phyloP scores from a whole-genome alignment of 2,888 invertebrate species.

The Chorisops tibialis region DNA sequence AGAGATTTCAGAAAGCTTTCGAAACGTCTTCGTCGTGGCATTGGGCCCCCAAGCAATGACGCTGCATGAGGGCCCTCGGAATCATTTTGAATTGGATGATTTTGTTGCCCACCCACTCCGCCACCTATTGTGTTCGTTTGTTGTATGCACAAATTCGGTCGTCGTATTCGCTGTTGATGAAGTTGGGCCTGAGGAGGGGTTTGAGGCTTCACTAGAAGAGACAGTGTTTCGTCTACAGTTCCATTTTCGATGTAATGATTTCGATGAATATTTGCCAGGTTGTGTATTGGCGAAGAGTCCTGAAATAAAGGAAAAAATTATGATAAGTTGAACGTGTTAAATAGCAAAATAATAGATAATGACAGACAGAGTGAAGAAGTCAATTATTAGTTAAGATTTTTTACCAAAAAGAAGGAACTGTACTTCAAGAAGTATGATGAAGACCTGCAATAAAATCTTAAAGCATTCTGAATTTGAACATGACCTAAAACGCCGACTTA shows the following conservation, averaged over 20 bases:
- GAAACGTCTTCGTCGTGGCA: conserved; percentile 49
- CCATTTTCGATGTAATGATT: conserved; percentile 38
- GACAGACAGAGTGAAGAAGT: too few relatives aligned
- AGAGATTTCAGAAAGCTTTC: conserved; percentile 51
- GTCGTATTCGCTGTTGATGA: conserved; percentile 33
- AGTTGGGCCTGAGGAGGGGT: conserved; percentile 45
- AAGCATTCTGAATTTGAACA: too few relatives aligned
- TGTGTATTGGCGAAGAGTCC: conserved; percentile 52
- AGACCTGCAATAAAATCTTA: not conserved
- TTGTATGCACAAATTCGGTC: conserved; percentile 21
- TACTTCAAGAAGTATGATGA: too few relatives aligned
- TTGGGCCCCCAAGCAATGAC: conserved; percentile 46
- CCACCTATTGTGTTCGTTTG: not conserved
- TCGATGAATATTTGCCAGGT: conserved; percentile 52
- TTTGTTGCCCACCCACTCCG: conserved; percentile 4
- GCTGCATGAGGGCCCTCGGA: conserved; percentile 42
- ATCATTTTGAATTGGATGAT: conserved; percentile 34
- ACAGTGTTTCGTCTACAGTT: conserved; percentile 42
- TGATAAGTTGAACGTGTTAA: not conserved
- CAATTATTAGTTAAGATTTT: too few relatives aligned
- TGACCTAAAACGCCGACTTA: too few relatives aligned
- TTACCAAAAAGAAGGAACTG: too few relatives aligned
- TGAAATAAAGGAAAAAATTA: conserved; percentile 29
- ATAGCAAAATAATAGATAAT: too few relatives aligned
- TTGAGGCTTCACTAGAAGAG: conserved; percentile 48